Base-by-base conservation (phyloP, 1,140 invertebrate genomes). In the Rhopalosiphum maidis region DNA sequence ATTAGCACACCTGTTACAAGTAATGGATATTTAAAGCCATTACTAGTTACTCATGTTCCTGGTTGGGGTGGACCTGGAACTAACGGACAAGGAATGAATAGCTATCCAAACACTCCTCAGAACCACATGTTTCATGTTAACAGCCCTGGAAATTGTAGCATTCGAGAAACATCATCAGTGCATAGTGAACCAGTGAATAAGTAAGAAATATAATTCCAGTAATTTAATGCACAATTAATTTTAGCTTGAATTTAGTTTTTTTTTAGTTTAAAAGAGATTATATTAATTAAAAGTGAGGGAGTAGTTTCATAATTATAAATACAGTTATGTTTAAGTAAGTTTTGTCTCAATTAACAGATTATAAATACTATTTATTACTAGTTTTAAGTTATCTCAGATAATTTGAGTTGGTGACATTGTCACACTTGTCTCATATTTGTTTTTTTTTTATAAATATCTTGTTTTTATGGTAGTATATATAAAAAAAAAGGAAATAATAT, bases 11-110 rank as follows among this genome's bases (percentile, higher is more conserved):
- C 96, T 94, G 96, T 96, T 18, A 95, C 96, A 15, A 97, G 96
- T 94, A 98, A 98, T 95, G 98, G 98, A 30, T 99, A 99, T 95
- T 98, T 99, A 48, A 97, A 97, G 94, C 98, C 98, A 30, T 95
- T 97, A 48, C 95, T 99, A 94, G 97, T 98, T 87, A 98, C 98
- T 0, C 97, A 98, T 93, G 97, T 99, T 86, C 98, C 97, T 85
- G 96, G 97, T 4, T 97, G 96, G 96, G 95, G 96, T n/a, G 95
- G 95, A 83, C 95, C 95, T 23, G 94, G 94, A 9, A 94, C 95
- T 9, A 54, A 68, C 18, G 91, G 94, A 51, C 82, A 83, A 95
- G 93, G 94, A 86, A 90, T 88, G 77, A 95, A 91, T 95, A 95
- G 94, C 95, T 95, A 41, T 95, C 96, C 35, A 95, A 95, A 1